Percentiles rank a stretch among this genome's conserved stretches.
Conservation (phyloP, 2,797 vertebrate species). For the Gadopsis marmoratus region DNA sequence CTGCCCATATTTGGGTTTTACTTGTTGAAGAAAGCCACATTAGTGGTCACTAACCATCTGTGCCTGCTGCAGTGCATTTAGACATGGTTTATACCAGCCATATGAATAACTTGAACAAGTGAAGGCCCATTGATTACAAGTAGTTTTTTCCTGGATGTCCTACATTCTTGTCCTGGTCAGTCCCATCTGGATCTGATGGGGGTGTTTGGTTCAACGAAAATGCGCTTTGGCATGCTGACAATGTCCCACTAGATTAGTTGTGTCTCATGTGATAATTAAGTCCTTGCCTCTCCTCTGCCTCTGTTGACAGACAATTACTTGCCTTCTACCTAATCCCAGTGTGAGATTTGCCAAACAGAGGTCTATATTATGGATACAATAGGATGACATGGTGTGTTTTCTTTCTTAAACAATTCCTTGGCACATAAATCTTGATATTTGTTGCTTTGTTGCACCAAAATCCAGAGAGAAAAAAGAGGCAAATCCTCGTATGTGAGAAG, state of each 20-base stretch:
- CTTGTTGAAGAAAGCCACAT: slow-evolving; percentile 54
- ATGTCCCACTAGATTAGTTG: slow-evolving; percentile 65
- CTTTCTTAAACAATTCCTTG: neutral
- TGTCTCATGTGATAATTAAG: slow-evolving; percentile 66
- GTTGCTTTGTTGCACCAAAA: neutral
- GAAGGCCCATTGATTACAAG: slow-evolving; percentile 75
- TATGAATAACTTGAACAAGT: slow-evolving; percentile 64
- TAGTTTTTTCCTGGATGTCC: slow-evolving; percentile 67
- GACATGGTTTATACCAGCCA: slow-evolving; percentile 72
- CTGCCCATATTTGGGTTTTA: slow-evolving; percentile 63
- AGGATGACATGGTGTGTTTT: neutral
- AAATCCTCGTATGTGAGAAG: neutral
- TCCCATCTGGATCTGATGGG: slow-evolving; percentile 69
- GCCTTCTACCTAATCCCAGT: slow-evolving; percentile 24
- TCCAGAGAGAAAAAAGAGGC: neutral
- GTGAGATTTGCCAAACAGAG: slow-evolving; percentile 24
- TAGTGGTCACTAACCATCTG: slow-evolving; percentile 66
- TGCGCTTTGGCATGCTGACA: slow-evolving; percentile 58
- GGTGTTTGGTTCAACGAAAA: slow-evolving; percentile 64
- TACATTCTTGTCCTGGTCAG: slow-evolving; percentile 57
- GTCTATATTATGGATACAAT: neutral
- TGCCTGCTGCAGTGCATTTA: slow-evolving; percentile 71
- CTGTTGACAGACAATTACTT: slow-evolving; percentile 50
- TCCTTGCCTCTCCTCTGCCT: slow-evolving; percentile 39
- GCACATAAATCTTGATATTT: neutral